These are phyloP conservation scores for Ctenochaetus hawaiiensis DNA, from an alignment of 2,797 vertebrate genomes.

Conservation along the genomic window DNA sequence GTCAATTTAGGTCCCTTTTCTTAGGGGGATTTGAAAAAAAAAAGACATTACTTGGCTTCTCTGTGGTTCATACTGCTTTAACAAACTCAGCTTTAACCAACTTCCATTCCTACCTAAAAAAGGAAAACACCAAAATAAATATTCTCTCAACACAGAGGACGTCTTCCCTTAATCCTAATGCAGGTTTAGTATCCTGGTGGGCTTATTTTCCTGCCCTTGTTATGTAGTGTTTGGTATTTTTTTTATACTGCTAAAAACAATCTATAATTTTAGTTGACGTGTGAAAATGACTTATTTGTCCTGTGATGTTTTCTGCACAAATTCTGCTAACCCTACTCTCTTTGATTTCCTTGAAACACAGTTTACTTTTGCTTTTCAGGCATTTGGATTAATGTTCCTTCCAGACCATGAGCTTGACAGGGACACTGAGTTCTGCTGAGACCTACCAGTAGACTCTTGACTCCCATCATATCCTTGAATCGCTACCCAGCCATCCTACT, in stretches of 20 bases:
- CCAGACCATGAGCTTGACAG: constrained; percentile 14
- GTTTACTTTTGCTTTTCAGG: neutral
- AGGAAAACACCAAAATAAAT: constrained; percentile 26
- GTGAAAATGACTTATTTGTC: too few species aligned
- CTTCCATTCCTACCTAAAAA: constrained; percentile 9
- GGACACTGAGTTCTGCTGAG: neutral
- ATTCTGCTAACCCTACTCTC: neutral
- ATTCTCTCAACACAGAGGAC: neutral
- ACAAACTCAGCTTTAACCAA: constrained; percentile 19
- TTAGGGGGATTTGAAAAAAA: constrained; percentile 9
- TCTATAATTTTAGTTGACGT: too few species aligned
- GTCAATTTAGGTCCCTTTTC: constrained; percentile 27
- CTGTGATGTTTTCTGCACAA: neutral
- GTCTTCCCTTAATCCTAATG: constrained; percentile 3
- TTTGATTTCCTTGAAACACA: neutral
- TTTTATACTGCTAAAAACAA: constrained; percentile 1
- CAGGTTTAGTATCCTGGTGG: constrained; percentile 1
- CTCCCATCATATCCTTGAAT: constrained; percentile 13
- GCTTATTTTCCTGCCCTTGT: constrained; percentile 6
- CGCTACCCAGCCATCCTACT: constrained; percentile 2
- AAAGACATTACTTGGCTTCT: constrained; percentile 17
- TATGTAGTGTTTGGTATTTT: neutral
- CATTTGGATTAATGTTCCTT: constrained; percentile 13
- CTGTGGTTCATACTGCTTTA: constrained; percentile 6
- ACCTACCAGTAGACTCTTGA: constrained; percentile 10